Base-by-base conservation (phyloP, 2,113 vertebrate species). In the Candoia aspera region DNA sequence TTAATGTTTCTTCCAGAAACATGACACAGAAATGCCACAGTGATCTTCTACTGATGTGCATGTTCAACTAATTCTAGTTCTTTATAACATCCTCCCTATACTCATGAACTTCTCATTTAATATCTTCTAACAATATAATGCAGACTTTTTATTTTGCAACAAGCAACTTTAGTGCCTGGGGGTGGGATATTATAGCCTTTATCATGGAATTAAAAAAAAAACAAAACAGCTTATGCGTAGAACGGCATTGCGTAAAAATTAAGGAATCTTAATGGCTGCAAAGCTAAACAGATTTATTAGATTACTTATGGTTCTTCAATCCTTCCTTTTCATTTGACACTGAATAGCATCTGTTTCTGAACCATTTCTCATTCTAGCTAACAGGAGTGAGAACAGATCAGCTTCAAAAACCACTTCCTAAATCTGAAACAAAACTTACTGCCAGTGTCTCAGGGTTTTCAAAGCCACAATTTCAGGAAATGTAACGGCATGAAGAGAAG, bases 371-470 rank as follows among this genome's bases (percentile, higher is more conserved):
- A 12, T 9, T 23, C 29, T 3, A 26, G n/a, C 13, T 17, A 33
- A 73, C 11, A 33, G 64, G 60, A 12, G 84, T 4, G 59, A 86
- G 46, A 23, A 21, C 15, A 86, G 11, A 12, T 37, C 6, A 23
- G 33, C 49, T n/a, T 37, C 90, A 86, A 11, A 46, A 86, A 91
- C 9, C 26, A 46, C 86, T 87, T 91, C 85, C 53, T 57, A 87
- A 58, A 87, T 79, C 62, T 12, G 86, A 87, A 79, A 91, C 53
- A n/a, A 29, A 91, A 68, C 21, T 15, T 84, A 85, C 79, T 53
- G 8, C 10, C 17, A 23, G 3, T 10, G 62, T 26, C 73, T 58
- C 23, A 73, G n/a, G 53, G 73, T 91, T 54, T 17, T 13, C 15
- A 54, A 62, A 85, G 42, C 8, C 15, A 11, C 23, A 19, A 9